Evolutionary conservation across 1,140 invertebrate species (phyloP).

Genomic region (Plectrocnemia conspersa): DNA sequence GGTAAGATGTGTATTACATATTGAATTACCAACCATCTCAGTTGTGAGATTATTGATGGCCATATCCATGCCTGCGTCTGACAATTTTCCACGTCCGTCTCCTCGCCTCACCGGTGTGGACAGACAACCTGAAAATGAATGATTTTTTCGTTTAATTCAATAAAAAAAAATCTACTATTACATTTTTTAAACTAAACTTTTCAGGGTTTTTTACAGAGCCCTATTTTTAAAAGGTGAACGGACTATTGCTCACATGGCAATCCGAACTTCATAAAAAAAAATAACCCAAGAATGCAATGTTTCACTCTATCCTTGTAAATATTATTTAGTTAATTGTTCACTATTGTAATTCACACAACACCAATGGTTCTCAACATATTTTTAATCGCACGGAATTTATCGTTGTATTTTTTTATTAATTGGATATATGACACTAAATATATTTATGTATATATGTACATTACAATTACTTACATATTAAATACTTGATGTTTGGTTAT

Average conservation of each 20-base stretch:
- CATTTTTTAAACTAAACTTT: background rate
- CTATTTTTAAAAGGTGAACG: background rate
- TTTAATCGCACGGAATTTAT: too few relatives aligned
- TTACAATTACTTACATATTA: too few relatives aligned
- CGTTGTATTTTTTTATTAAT: too few relatives aligned
- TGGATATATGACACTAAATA: too few relatives aligned
- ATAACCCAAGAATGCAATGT: background rate
- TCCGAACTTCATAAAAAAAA: background rate
- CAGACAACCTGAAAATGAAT: conserved; percentile 51
- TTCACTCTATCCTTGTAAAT: too few relatives aligned
- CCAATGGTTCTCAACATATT: too few relatives aligned
- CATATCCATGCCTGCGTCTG: conserved; percentile 57
- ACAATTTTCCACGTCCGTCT: conserved; percentile 76
- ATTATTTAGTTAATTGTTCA: too few relatives aligned
- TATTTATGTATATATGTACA: too few relatives aligned
- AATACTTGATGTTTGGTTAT: too few relatives aligned
- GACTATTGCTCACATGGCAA: too few relatives aligned
- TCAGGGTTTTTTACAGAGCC: background rate
- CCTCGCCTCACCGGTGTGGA: conserved; percentile 58
- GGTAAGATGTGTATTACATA: conserved; percentile 4
- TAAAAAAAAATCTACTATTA: conserved; percentile 2
- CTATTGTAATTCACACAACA: too few relatives aligned
- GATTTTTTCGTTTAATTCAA: background rate
- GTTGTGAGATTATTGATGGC: conserved; percentile 71
- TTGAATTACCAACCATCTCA: conserved; percentile 65